Conservation (phyloP, 2,113 vertebrate genomes). For the Podarcis raffonei region DNA sequence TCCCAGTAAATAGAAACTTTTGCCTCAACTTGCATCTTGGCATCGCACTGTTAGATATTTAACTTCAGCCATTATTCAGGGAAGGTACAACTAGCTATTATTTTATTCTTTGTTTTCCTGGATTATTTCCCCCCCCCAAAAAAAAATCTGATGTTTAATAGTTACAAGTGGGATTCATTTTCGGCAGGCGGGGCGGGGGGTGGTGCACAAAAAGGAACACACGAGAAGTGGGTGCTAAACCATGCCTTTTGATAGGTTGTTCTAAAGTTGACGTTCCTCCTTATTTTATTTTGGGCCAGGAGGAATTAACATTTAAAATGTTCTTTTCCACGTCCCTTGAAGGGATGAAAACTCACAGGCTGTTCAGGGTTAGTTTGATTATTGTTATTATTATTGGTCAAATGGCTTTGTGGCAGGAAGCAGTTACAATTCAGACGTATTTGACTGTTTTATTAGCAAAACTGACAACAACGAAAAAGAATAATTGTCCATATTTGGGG, state of each 20-base stretch:
- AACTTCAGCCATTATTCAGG: conserved; percentile 83
- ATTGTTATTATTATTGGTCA: conserved; percentile 48
- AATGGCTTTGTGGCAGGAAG: conserved; percentile 79
- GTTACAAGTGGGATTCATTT: conserved; percentile 64
- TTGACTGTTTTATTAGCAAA: conserved; percentile 72
- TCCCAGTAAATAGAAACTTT: conserved; percentile 76
- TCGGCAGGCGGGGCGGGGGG: conserved; percentile 64
- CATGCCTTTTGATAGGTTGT: conserved; percentile 77
- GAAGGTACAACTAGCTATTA: conserved; percentile 81
- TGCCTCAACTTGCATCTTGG: conserved; percentile 84
- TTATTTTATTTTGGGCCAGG: conserved; percentile 72
- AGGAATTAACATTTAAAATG: conserved; percentile 67
- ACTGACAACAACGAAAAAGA: neutral
- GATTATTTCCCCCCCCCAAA: neutral
- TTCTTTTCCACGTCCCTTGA: conserved; percentile 69
- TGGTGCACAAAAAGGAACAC: conserved; percentile 75
- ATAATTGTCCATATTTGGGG: neutral
- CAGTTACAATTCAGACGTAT: conserved; percentile 77
- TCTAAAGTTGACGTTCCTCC: conserved; percentile 71
- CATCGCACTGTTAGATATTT: conserved; percentile 87
- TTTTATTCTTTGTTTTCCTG: conserved; percentile 41
- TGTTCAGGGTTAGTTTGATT: conserved; percentile 49
- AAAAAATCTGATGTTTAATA: conserved; percentile 64
- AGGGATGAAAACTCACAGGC: conserved; percentile 64
- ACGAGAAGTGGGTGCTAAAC: conserved; percentile 82